Conservation (phyloP, 2,888 invertebrate species). For the Odontothrips loti region DNA sequence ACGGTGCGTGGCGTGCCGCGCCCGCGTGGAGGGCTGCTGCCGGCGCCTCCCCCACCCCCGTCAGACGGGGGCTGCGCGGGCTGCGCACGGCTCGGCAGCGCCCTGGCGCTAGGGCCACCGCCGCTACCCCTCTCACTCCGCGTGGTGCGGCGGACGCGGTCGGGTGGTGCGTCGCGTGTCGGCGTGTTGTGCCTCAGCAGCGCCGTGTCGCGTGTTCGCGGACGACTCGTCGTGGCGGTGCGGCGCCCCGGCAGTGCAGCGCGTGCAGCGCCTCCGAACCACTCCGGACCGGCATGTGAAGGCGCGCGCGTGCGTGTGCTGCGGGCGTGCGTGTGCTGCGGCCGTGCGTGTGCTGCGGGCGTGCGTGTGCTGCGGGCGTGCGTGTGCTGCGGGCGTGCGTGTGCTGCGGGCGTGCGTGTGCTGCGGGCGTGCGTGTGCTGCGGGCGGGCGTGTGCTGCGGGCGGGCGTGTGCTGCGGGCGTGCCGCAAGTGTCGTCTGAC, state of each 20-base stretch:
- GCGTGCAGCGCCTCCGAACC: not conserved
- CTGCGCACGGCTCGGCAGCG: no score
- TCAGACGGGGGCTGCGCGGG: no score
- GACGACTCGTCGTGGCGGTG: not conserved
- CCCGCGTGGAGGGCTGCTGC: no score
- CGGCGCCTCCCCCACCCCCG: no score
- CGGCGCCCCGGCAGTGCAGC: not conserved
- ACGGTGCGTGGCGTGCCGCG: no score
- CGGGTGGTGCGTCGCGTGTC: not conserved
- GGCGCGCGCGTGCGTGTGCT: not conserved
- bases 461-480: not conserved
- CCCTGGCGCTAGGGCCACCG: no score
- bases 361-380: not conserved
- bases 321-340: not conserved
- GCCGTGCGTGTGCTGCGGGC: no score
- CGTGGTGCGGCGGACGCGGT: constrained; percentile 1
- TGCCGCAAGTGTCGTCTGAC: not conserved
- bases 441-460: not conserved
- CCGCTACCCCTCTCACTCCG: not conserved
- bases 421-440: not conserved
- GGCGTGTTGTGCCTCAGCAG: not conserved
- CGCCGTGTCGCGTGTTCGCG: not conserved
- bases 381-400: not conserved
- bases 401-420: not conserved
- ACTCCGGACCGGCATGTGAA: not conserved